phyloP scores from a whole-genome alignment of 2,888 invertebrate genomes.

The Lobophora halterata region DNA sequence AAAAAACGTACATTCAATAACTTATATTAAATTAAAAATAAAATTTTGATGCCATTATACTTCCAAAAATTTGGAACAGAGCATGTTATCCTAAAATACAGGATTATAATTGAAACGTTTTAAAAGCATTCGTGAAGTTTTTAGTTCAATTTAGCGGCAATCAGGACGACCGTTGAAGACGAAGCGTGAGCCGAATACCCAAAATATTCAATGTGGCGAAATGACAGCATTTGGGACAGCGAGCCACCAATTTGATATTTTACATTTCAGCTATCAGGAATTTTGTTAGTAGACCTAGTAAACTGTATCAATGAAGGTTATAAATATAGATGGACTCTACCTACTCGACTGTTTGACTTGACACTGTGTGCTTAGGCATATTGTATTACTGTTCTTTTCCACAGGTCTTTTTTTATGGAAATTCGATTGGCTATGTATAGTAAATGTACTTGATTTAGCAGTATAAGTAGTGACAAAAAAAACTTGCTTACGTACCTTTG shows the following conservation, averaged over 20 bases:
- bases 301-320: too few relatives aligned
- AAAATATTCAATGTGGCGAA: conserved; percentile 75
- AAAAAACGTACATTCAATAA: too few relatives aligned
- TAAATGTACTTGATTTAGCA: too few relatives aligned
- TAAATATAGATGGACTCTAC: too few relatives aligned
- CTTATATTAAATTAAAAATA: too few relatives aligned
- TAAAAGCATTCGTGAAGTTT: conserved; percentile 77
- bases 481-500: conserved; percentile 4
- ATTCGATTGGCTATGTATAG: too few relatives aligned
- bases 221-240: conserved; percentile 59
- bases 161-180: conserved; percentile 78
- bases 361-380: too few relatives aligned
- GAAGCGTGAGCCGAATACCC: conserved; percentile 75
- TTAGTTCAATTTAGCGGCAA: conserved; percentile 81
- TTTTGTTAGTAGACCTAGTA: conserved; percentile 18
- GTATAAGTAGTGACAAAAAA: too few relatives aligned
- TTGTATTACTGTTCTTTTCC: too few relatives aligned
- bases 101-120: conserved; percentile 75
- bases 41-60: conserved; percentile 6
- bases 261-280: conserved; percentile 29
- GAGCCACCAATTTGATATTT: conserved; percentile 66
- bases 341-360: too few relatives aligned
- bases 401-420: too few relatives aligned
- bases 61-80: conserved; percentile 20
- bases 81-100: conserved; percentile 51